Evolutionary conservation across 2,888 invertebrate species (phyloP), one percentile per base, ranked within the genome.

Genomic region (Acronicta alni): DNA sequence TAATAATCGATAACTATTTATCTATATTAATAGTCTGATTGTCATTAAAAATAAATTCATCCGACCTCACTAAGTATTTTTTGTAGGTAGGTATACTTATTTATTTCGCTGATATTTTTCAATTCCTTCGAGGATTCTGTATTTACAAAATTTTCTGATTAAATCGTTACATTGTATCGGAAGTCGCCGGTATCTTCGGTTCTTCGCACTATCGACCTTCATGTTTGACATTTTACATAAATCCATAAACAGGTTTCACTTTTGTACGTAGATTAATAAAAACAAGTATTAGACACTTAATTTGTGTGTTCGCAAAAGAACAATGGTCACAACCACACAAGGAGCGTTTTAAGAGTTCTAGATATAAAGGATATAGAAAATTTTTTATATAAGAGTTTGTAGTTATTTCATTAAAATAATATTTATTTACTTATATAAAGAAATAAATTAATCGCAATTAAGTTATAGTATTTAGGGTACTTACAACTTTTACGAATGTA

Each of bases 131-230:
- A 44, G 42, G 26, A 58, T 42, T 43, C 12, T n/a, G n/a, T 42
- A 39, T 20, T 38, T 43, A 30, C 32, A 30, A 45, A 42, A 30
- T 20, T 42, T 46, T 26, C n/a, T 53, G 67, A 57, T 57, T 49
- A 63, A 43, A 64, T 59, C 39, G 26, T 53, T 57, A 55, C 62
- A 67, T 67, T 59, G 64, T 75, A 80, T 85, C 81, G 86, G 86
- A 86, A 85, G 85, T 77, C 56, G 84, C 61, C 57, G 62, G 73
- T 72, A 73, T 77, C 54, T 68, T 67, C 75, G 76, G 84, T 86
- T 86, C 85, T 82, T 82, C 82, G 83, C 77, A 85, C 84, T 82
- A 74, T 79, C 76, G 86, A 89, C 90, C 89, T 89, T 89, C 83
- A 72, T 76, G 66, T 72, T 77, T 80, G 84, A 86, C 84, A 83